These are phyloP conservation scores for Aegithalos caudatus DNA, from an alignment of 2,113 vertebrate genomes.

Conservation along the genomic window DNA sequence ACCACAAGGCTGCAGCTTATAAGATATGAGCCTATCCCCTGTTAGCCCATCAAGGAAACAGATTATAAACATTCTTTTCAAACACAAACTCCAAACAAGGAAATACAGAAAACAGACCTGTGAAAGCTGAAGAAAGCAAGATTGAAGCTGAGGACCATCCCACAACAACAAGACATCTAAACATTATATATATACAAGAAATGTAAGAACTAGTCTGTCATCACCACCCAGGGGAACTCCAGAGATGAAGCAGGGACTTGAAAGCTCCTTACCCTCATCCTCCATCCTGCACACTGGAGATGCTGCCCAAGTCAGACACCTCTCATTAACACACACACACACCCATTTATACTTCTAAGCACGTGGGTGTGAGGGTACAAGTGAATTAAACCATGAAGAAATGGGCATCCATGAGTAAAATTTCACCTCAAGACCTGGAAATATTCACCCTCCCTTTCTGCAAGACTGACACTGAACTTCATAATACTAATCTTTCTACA, in stretches of 20 bases:
- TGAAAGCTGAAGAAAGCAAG: not conserved
- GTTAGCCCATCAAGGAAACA: not conserved
- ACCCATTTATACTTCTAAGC: not conserved
- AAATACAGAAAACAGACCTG: not conserved
- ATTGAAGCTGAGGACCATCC: not conserved
- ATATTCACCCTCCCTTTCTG: not conserved
- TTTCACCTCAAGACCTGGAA: not conserved
- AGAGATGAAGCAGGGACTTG: not conserved
- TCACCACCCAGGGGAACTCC: not conserved
- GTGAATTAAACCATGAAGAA: not conserved
- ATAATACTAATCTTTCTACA: not conserved
- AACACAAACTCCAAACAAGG: not conserved
- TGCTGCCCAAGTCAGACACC: not conserved
- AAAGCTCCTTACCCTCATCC: not conserved
- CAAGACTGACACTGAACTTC: not conserved
- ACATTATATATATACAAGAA: not conserved
- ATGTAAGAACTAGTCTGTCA: not conserved
- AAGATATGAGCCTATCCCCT: not conserved
- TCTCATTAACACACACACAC: accelerated
- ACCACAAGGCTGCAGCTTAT: not conserved
- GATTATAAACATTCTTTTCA: not conserved
- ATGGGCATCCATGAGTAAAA: not conserved
- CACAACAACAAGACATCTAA: not conserved
- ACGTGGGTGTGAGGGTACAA: accelerated
- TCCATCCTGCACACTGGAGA: not conserved